Evolutionary conservation across 2,888 invertebrate species (phyloP), one percentile per base, ranked within the genome.

Genomic region (Sarcophaga carnaria): DNA sequence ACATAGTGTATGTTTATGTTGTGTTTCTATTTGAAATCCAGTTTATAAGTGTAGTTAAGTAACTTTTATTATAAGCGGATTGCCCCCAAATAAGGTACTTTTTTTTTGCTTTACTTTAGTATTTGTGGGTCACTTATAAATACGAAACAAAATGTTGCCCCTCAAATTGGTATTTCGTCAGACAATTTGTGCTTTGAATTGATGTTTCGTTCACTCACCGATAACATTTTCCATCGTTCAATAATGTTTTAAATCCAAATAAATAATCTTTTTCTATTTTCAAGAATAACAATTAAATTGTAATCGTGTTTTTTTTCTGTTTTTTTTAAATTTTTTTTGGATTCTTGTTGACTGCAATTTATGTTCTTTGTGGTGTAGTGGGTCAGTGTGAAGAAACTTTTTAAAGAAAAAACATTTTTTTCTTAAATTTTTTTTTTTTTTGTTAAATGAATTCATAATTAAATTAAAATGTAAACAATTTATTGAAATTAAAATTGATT

Each of bases 351-450:
- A 25, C 71, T 76, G 80, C 84, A 66, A 59, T 71, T 69, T 74
- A 49, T 66, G 67, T 47, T 77, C 11, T 54, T 77, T 47, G n/a
- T 60, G 66, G 62, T 25, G 60, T 79, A 79, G n/a, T 82, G 75
- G 82, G 82, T 85, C 85, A 85, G 82, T 79, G 85, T 82, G 37
- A 79, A 71, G 22, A 54, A n/a, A 60, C 20, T 54, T 63, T 70
- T 27, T 25, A 1, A 54, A 12, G 12, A 14, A 17, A 54, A 54
- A 37, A 37, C 6, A 37, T 4, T 5, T 20, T 45, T 5, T 8
- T 63, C 64, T 22, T n/a, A 45, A 45, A 66, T n/a, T 47, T 66
- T 60, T n/a, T 49, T 66, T 66, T 5, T n/a, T 66, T 59, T 37
- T 66, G 11, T 20, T 27, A 64, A 62, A 62, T 25, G 20, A 20